Evolutionary conservation across 2,888 invertebrate genomes (phyloP).

Genomic region (Pandemis corylana): DNA sequence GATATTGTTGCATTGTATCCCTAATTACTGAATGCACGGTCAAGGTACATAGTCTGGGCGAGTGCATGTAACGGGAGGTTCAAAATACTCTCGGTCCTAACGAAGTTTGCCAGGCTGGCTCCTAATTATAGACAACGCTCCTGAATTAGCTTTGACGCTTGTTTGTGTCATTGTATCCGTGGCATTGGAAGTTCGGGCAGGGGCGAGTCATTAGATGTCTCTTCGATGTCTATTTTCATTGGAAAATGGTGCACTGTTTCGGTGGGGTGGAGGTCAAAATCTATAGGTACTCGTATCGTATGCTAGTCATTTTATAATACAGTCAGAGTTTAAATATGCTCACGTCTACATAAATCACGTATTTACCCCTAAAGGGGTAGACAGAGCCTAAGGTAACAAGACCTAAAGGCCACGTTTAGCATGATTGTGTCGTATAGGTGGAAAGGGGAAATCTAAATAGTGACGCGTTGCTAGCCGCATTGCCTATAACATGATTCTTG

Average conservation of each 20-base stretch:
- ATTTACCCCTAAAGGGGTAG: too few species aligned
- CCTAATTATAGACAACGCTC: slow-evolving; percentile 22
- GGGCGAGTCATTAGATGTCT: slow-evolving; percentile 1
- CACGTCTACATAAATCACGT: too few species aligned
- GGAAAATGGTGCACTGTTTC: not conserved
- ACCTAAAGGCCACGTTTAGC: too few species aligned
- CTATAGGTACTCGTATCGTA: not conserved
- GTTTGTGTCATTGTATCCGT: slow-evolving; percentile 18
- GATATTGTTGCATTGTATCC: not conserved
- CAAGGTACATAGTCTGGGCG: not conserved
- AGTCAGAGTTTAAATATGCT: too few species aligned
- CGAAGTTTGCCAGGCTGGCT: slow-evolving; percentile 19
- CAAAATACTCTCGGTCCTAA: slow-evolving; percentile 12
- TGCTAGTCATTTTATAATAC: too few species aligned
- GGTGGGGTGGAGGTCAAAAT: not conserved
- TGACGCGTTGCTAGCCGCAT: too few species aligned
- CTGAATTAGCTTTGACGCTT: slow-evolving; percentile 22
- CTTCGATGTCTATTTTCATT: not conserved
- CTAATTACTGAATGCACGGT: not conserved
- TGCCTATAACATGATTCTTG: too few species aligned
- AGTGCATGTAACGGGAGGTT: slow-evolving; percentile 2
- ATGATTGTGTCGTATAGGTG: too few species aligned
- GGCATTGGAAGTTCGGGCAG: slow-evolving; percentile 14
- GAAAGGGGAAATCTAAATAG: too few species aligned
- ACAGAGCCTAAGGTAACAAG: too few species aligned